These are phyloP conservation scores for Anguilla anguilla DNA, from an alignment of 2,797 vertebrate genomes.

Conservation along the genomic window DNA sequence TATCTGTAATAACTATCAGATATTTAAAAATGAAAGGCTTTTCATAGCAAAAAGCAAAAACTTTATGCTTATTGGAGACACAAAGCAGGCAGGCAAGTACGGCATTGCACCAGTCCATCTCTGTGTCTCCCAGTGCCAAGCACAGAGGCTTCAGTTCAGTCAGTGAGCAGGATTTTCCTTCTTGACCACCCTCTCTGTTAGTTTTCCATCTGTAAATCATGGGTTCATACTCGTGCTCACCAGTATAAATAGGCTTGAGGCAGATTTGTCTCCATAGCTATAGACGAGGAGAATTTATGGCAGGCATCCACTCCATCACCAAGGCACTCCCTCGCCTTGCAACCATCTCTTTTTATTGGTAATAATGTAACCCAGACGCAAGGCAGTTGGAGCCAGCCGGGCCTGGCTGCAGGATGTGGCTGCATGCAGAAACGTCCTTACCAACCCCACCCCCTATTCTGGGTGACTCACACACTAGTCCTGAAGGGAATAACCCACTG, in stretches of 20 bases:
- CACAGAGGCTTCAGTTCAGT: not conserved
- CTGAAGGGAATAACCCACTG: not conserved
- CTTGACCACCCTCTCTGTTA: slow-evolving; percentile 9
- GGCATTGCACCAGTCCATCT: not conserved
- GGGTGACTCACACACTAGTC: not conserved
- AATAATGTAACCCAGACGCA: not conserved
- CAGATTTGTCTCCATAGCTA: not conserved
- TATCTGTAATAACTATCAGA: not conserved
- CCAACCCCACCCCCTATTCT: not conserved
- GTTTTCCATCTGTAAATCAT: slow-evolving; percentile 17
- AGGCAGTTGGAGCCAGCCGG: not conserved
- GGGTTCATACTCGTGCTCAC: not conserved
- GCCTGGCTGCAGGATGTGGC: slow-evolving; percentile 3
- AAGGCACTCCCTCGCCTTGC: slow-evolving; percentile 1
- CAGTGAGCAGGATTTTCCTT: slow-evolving; percentile 12
- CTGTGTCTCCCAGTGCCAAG: not conserved
- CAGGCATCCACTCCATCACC: slow-evolving; percentile 6
- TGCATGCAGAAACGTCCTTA: not conserved
- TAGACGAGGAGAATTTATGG: not conserved
- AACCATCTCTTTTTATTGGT: not conserved
- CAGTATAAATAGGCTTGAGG: slow-evolving; percentile 12
- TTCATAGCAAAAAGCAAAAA: not conserved
- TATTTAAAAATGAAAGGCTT: not conserved
- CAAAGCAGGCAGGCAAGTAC: not conserved
- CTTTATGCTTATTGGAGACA: not conserved